These are phyloP conservation scores for Lichenostomus cassidix DNA, from an alignment of 2,113 vertebrate species.

Conservation along the genomic window DNA sequence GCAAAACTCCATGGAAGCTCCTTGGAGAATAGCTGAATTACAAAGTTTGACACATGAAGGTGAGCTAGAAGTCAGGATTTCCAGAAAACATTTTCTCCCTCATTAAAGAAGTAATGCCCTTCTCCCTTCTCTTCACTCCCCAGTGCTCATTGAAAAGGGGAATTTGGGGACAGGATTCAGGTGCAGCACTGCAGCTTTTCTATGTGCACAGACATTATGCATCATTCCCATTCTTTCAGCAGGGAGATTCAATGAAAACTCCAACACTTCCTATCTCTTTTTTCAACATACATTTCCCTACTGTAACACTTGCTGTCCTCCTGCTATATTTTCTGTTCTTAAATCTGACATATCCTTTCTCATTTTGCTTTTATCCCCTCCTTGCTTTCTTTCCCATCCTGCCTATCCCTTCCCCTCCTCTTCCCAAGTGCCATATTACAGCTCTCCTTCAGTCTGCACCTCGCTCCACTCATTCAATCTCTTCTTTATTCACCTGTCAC, in stretches of 20 bases:
- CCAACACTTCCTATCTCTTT: neutral
- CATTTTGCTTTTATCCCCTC: neutral
- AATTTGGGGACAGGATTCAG: neutral
- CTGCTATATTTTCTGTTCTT: neutral
- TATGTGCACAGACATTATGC: neutral
- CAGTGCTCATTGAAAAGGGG: neutral
- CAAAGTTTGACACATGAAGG: neutral
- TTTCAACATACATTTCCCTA: neutral
- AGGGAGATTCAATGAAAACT: neutral
- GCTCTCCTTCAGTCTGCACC: neutral
- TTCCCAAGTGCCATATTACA: neutral
- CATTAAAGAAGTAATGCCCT: neutral
- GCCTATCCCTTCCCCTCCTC: neutral
- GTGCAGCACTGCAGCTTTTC: neutral
- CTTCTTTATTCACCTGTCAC: constrained; percentile 44
- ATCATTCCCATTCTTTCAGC: neutral
- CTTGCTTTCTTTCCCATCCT: neutral
- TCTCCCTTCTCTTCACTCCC: neutral
- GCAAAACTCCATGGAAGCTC: neutral
- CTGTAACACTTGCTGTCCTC: neutral
- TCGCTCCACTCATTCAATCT: constrained; percentile 8
- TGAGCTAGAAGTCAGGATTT: neutral
- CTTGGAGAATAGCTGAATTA: neutral
- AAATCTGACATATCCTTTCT: neutral
- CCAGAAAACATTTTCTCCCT: neutral